Percentiles rank a stretch among this genome's conserved stretches.
Evolutionary conservation across 2,888 invertebrate genomes (phyloP).

Genomic region (Stramonita haemastoma): DNA sequence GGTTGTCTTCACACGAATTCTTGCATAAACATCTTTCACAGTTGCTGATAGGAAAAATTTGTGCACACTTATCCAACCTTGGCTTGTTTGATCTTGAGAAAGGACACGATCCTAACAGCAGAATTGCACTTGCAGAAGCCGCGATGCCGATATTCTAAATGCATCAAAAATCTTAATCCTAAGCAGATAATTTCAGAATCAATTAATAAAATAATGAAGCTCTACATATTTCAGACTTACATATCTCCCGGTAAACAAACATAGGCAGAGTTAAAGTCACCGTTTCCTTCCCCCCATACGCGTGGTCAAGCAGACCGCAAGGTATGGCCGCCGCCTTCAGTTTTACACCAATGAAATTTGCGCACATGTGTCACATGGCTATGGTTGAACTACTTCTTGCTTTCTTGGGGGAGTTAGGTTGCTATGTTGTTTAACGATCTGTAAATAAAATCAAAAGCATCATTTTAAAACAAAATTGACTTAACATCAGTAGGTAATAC

Average conservation of each 20-base stretch:
- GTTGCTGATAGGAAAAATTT: background rate
- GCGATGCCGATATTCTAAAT: background rate
- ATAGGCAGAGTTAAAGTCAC: background rate
- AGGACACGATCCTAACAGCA: constrained; percentile 28
- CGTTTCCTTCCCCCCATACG: constrained; percentile 33
- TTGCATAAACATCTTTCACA: too few species aligned
- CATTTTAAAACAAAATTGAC: background rate
- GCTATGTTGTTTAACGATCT: background rate
- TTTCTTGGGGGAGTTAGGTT: background rate
- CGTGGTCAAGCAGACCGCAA: constrained; percentile 41
- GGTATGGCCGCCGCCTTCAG: constrained; percentile 50
- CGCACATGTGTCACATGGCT: constrained; percentile 54
- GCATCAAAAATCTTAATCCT: too few species aligned
- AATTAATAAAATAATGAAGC: background rate
- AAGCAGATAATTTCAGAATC: background rate
- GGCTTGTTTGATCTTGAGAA: constrained; percentile 42
- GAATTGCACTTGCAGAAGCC: background rate
- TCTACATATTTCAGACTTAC: constrained; percentile 4
- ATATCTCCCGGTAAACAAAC: constrained; percentile 10
- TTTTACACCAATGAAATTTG: constrained; percentile 58
- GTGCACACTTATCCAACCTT: constrained; percentile 37
- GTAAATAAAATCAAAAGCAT: background rate
- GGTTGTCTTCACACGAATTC: background rate
- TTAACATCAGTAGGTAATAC: background rate
- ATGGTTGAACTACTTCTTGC: background rate